Base-by-base conservation (phyloP, 2,888 invertebrate genomes). In the Mallateleia sp. region DNA sequence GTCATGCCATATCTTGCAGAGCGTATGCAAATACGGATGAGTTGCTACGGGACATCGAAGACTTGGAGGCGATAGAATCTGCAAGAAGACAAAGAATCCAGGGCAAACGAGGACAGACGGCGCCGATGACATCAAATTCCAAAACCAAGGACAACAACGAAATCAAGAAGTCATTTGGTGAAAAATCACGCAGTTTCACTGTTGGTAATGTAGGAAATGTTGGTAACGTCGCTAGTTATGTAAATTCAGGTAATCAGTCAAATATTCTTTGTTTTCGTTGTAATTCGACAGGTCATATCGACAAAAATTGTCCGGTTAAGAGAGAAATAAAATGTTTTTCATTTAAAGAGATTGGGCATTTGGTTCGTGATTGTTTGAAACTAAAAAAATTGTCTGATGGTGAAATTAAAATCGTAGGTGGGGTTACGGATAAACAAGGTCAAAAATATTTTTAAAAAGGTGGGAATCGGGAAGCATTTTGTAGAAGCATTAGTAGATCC, bases 401-500 rank as follows among this genome's bases (percentile, higher is more conserved):
- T 15, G 14, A 54, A 4, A n/a, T n/a, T n/a, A n/a, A n/a, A n/a
- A n/a, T n/a, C n/a, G n/a, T n/a, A n/a, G n/a, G n/a, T n/a, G n/a
- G n/a, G n/a, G n/a, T n/a, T n/a, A n/a, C n/a, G n/a, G n/a, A n/a
- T n/a, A n/a, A n/a, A n/a, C n/a, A n/a, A n/a, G n/a, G 24, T 54
- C 3, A 54, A 24, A 47, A 47, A 47, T 47, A 47, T n/a, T 47
- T 3, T 47, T 7, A 47, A 47, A 47, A 14, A 47, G 18, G 47
- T 47, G 3, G 9, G 3, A 18, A 11, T 47, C 9, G 47, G 47
- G 1, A 9, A 47, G 3, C 20, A 47, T 47, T 15, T 47, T 4
- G 24, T 87, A 15, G 38, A 32, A 8, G 84, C 62, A 22, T 28
- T 80, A 14, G 67, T 87, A 9, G 89, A 90, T 47, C 80, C 85